Evolutionary conservation across 2,113 vertebrate species (phyloP).

Genomic region (Tenebrosternarchus preto): DNA sequence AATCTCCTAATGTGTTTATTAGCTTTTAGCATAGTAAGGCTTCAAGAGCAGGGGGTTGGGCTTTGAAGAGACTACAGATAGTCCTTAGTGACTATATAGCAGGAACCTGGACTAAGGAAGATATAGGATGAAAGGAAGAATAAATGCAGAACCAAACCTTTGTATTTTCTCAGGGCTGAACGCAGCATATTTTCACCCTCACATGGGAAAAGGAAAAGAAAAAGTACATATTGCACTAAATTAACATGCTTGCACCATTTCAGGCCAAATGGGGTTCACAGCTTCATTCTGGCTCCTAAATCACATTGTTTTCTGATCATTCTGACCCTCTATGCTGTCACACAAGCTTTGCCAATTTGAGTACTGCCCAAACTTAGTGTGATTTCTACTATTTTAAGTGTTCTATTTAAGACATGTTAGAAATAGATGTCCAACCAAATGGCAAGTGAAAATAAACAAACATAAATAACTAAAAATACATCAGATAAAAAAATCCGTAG

Average conservation of each 20-base stretch:
- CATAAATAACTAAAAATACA: too few relatives aligned
- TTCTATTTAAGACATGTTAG: too few relatives aligned
- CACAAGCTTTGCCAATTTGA: neutral
- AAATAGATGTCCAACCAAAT: too few relatives aligned
- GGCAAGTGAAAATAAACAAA: neutral
- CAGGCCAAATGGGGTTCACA: neutral
- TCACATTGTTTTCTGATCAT: neutral
- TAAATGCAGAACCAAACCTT: slow-evolving; percentile 69
- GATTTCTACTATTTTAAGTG: too few relatives aligned
- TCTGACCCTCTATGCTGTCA: neutral
- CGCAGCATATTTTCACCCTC: slow-evolving; percentile 48
- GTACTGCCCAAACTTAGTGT: neutral
- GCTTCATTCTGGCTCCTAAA: neutral
- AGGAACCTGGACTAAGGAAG: slow-evolving; percentile 72
- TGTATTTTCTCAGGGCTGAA: slow-evolving; percentile 64
- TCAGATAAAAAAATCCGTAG: neutral
- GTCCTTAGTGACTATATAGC: slow-evolving; percentile 76
- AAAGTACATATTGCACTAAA: slow-evolving; percentile 6
- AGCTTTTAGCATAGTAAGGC: slow-evolving; percentile 49
- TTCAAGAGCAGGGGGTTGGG: slow-evolving; percentile 30
- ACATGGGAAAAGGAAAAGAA: slow-evolving; percentile 48
- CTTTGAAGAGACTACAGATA: slow-evolving; percentile 59
- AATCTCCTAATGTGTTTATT: slow-evolving; percentile 28
- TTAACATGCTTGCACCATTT: slow-evolving; percentile 36
- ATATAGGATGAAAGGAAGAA: slow-evolving; percentile 58